Conservation (phyloP, 1,140 invertebrate genomes). For the Ceratosolen fusciceps region DNA sequence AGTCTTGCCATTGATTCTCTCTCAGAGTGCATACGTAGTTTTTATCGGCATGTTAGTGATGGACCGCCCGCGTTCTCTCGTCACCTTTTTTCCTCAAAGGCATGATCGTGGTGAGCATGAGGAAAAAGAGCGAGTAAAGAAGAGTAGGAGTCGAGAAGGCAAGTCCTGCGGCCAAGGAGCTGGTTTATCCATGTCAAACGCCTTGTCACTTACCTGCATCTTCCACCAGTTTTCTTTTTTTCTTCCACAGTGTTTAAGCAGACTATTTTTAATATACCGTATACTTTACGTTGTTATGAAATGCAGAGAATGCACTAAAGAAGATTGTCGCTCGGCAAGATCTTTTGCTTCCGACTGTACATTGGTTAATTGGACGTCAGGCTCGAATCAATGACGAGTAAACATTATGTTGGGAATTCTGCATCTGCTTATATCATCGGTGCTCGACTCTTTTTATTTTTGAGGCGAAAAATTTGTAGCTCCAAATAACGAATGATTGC, state of each 20-base stretch:
- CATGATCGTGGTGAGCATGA: background rate
- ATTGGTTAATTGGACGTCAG: conserved; percentile 3
- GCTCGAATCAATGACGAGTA: background rate
- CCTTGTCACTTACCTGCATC: background rate
- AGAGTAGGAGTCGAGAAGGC: background rate
- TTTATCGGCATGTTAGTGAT: background rate
- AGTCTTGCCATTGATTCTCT: background rate
- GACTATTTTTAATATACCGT: conserved; percentile 9
- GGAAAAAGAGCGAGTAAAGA: background rate
- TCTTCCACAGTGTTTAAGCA: conserved; percentile 1
- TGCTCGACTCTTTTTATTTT: background rate
- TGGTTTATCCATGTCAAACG: conserved; percentile 21
- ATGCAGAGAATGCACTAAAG: background rate
- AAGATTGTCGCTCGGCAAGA: background rate
- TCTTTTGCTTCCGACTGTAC: conserved; percentile 1
- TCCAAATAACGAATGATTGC: background rate
- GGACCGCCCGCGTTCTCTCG: background rate
- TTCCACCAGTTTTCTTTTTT: background rate
- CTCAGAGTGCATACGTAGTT: background rate
- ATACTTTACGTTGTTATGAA: conserved; percentile 16
- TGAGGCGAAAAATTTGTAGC: background rate
- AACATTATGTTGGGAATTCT: background rate
- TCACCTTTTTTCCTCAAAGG: background rate
- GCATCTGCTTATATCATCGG: background rate
- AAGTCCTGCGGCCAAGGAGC: background rate